A percentile compares a stretch with the other conserved stretches of the same genome.
phyloP scores from a whole-genome alignment of 2,797 vertebrate genomes.

The Lerista edwardsae region DNA sequence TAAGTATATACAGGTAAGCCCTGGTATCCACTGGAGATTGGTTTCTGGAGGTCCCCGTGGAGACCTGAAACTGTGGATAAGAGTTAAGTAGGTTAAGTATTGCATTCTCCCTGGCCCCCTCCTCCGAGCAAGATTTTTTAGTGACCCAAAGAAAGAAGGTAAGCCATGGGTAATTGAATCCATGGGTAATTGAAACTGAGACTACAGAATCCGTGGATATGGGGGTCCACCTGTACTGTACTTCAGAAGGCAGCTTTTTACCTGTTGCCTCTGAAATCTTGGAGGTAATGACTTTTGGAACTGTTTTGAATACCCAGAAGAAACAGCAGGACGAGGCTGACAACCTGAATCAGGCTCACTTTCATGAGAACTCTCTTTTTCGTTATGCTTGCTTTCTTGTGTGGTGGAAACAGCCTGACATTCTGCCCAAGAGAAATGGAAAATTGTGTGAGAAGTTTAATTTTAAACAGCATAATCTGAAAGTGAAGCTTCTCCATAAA shows the following conservation, averaged over 20 bases:
- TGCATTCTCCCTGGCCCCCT: no score
- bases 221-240: no score
- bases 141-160: no score
- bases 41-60: no score
- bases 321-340: constrained; percentile 88
- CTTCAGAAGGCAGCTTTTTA: constrained; percentile 59
- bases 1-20: background rate
- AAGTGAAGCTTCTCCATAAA: background rate
- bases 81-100: no score
- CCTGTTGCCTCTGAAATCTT: constrained; percentile 98
- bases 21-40: no score
- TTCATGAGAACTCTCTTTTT: constrained; percentile 78
- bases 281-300: constrained; percentile 98
- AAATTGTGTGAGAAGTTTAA: background rate
- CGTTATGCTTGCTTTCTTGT: constrained; percentile 76
- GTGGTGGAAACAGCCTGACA: constrained; percentile 69
- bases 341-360: constrained; percentile 87
- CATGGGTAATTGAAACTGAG: no score
- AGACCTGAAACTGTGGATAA: no score
- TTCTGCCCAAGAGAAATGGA: constrained; percentile 53
- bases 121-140: no score
- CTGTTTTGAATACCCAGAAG: constrained; percentile 97
- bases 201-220: no score
- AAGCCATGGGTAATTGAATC: no score
- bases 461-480: background rate